Evolutionary conservation across 2,888 invertebrate genomes (phyloP), one percentile per base, ranked within the genome.

Genomic region (Lutraria lutraria): DNA sequence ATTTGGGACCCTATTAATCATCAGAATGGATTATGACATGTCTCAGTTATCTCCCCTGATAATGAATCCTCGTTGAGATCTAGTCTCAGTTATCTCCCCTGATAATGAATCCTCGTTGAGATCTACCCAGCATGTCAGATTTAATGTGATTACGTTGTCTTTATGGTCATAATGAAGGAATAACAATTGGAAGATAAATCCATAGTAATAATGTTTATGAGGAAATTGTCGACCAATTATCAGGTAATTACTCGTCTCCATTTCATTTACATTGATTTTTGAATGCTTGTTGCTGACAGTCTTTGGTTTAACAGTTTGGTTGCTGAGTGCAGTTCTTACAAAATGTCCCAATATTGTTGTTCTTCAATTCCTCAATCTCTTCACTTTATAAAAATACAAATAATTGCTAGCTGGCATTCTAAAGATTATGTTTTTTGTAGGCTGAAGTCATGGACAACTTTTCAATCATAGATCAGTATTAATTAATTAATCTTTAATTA

Each of bases 221-320:
- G 63, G 60, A 60, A 76, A 83, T 83, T 81, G 86, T 82, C 82
- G 82, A 56, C 68, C 31, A 53, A 81, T 84, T 88, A 88, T 84
- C 83, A 81, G 29, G 63, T 85, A 54, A 88, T 56, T 83, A 53
- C 52, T 25, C 56, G 2, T 15, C 52, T 15, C 81, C 54, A 31
- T 85, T 79, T 80, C 34, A 85, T 85, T 85, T 60, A 43, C 85
- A 85, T 85, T 34, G 85, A 80, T 85, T 85, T 60, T 31, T 85
- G 25, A 54, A 29, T 81, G 25, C 25, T 68, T 68, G 12, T 12
- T 68, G 25, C 25, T 25, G 43, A 43, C 43, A 43, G 43, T 4
- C 43, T 4, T 43, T 43, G 43, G 43, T 8, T 43, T 43, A 2
- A 43, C 43, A 43, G 4, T 43, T 43, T 8, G 4, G 43, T 43